Evolutionary conservation across 2,888 invertebrate species (phyloP).

Genomic region (Panorpa germanica): DNA sequence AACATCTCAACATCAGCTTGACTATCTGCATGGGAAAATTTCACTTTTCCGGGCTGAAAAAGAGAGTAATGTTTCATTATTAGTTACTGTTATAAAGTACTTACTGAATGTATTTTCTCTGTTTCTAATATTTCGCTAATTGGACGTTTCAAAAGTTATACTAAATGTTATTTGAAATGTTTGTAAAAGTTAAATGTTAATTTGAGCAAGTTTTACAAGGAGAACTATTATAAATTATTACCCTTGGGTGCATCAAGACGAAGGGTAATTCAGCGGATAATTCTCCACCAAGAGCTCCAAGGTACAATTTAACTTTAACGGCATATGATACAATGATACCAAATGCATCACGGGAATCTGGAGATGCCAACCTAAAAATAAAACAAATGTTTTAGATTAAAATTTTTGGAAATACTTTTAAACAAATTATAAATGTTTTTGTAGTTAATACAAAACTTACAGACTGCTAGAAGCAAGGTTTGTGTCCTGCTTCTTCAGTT

Average conservation of each 20-base stretch:
- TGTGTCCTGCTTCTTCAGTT: conserved; percentile 63
- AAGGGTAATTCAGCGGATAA: conserved; percentile 81
- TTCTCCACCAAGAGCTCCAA: conserved; percentile 86
- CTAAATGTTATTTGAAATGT: too few relatives aligned
- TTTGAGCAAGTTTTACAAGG: background rate
- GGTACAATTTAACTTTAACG: conserved; percentile 82
- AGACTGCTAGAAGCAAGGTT: conserved; percentile 84
- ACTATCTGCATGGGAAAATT: conserved; percentile 46
- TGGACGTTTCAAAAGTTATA: conserved; percentile 4
- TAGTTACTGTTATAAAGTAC: background rate
- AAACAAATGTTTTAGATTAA: conserved; percentile 5
- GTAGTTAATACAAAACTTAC: conserved; percentile 29
- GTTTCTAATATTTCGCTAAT: conserved; percentile 3
- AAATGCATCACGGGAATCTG: conserved; percentile 80
- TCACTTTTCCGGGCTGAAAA: conserved; percentile 28
- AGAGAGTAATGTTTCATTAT: conserved; percentile 11
- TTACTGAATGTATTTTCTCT: background rate
- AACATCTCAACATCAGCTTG: conserved; percentile 55
- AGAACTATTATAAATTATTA: conserved; percentile 17
- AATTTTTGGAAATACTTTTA: conserved; percentile 3
- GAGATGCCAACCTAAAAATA: conserved; percentile 37
- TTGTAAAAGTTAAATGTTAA: too few relatives aligned
- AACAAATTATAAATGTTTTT: background rate
- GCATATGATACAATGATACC: conserved; percentile 93
- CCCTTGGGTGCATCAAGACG: conserved; percentile 82